Evolutionary conservation across 1,140 invertebrate species (phyloP), one percentile per base, ranked within the genome.

Genomic region (Diorhabda sublineata): DNA sequence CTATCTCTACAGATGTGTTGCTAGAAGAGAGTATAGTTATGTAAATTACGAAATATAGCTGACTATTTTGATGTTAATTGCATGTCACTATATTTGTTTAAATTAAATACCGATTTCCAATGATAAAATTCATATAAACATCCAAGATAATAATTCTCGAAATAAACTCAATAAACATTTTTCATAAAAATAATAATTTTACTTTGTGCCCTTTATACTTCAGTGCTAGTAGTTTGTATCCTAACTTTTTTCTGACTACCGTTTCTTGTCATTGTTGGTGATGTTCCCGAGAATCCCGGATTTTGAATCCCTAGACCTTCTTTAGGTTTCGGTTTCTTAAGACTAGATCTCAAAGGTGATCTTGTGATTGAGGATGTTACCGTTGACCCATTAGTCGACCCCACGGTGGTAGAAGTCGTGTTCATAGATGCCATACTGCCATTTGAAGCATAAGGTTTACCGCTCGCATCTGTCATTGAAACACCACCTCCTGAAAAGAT

Each of bases 181-280:
- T 26, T 26, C 26, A 26, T 26, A 26, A 26, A 26, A 26, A 26
- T 26, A 26, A 26, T 26, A 26, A 26, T 26, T 26, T 26, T 26
- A 26, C 52, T 56, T 56, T 56, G 6, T 56, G 6, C n/a, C 58
- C 3, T 42, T 84, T 84, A 92, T 56, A 94, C 92, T 78, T 93
- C 92, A 2, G 92, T 95, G 71, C 92, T 93, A 74, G 92, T 91
- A 9, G 92, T 93, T 79, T 95, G 92, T 81, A 95, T 94, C 42
- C 92, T 86, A 8, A 95, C 92, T 84, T 94, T 93, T 77, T 94
- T 94, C 69, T 92, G 89, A 73, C 91, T 93, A 2, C 91, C 92
- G 73, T 93, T 93, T 57, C 92, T 84, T 42, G 89, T 88, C 8
- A 93, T 82, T 0, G 91, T 91, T 2, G 91, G 92, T 7, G 92